Percentiles rank a stretch among this genome's conserved stretches.
Conservation (phyloP, 1,140 invertebrate species). For the Lerema accius region DNA sequence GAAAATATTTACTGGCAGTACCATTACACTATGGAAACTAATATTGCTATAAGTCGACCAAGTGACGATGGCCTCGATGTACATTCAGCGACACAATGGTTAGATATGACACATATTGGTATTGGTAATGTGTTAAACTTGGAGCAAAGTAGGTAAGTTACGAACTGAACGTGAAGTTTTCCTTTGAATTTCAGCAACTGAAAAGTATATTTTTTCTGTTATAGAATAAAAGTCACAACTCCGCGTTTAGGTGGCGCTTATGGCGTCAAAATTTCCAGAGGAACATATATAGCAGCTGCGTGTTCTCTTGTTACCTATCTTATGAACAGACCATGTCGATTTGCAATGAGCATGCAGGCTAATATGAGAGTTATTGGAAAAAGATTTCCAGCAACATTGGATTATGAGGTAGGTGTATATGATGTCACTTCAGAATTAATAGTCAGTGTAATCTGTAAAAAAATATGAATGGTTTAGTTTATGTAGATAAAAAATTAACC, state of each 20-base stretch:
- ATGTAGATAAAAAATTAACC: too few relatives aligned
- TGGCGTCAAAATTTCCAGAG: slow-evolving; percentile 84
- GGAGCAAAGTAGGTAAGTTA: slow-evolving; percentile 55
- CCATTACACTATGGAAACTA: slow-evolving; percentile 86
- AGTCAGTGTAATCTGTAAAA: too few relatives aligned
- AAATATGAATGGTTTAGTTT: too few relatives aligned
- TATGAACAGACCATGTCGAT: slow-evolving; percentile 83
- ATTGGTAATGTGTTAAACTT: slow-evolving; percentile 84
- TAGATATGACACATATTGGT: slow-evolving; percentile 84
- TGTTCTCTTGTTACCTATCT: slow-evolving; percentile 84
- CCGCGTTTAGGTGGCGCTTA: slow-evolving; percentile 85
- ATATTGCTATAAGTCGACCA: slow-evolving; percentile 83
- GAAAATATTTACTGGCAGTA: slow-evolving; percentile 77
- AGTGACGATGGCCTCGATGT: slow-evolving; percentile 86
- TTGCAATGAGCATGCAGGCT: slow-evolving; percentile 84
- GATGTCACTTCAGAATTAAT: too few relatives aligned
- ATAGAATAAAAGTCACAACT: slow-evolving; percentile 84
- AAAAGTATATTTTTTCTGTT: slow-evolving; percentile 4
- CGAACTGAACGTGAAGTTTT: neutral
- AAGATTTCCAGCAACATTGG: slow-evolving; percentile 76
- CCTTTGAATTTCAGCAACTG: slow-evolving; percentile 2
- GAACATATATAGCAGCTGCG: slow-evolving; percentile 74
- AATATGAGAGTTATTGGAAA: slow-evolving; percentile 86
- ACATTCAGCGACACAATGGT: slow-evolving; percentile 84
- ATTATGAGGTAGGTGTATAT: slow-evolving; percentile 83